Evolutionary conservation across 2,888 invertebrate genomes (phyloP).

Genomic region (Platycheirus rosarum): DNA sequence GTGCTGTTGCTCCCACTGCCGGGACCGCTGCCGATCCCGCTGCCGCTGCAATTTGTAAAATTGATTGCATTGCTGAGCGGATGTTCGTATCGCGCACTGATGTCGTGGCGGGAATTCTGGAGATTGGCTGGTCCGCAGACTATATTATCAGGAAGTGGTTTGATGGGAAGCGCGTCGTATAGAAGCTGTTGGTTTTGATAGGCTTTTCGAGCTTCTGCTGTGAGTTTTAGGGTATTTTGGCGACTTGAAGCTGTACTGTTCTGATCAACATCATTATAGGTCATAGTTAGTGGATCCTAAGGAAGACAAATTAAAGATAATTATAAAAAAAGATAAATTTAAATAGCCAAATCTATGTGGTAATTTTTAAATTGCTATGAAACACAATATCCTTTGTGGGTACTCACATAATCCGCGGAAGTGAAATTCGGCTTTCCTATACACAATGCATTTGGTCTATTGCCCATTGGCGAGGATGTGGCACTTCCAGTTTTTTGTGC

Average conservation of each 20-base stretch:
- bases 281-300: conserved; percentile 75
- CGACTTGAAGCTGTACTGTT: conserved; percentile 81
- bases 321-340: too few species aligned
- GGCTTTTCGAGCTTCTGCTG: conserved; percentile 79
- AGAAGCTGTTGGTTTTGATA: conserved; percentile 80
- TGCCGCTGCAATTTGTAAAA: conserved; percentile 75
- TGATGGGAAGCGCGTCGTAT: conserved; percentile 81
- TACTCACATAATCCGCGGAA: conserved; percentile 81
- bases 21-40: conserved; percentile 69
- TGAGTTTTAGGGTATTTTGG: conserved; percentile 81
- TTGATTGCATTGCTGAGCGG: conserved; percentile 78
- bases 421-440: conserved; percentile 77
- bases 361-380: not conserved
- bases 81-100: conserved; percentile 78
- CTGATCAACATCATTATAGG: conserved; percentile 77
- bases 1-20: conserved; percentile 76
- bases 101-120: conserved; percentile 76
- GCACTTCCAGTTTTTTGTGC: conserved; percentile 87
- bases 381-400: not conserved
- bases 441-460: conserved; percentile 81
- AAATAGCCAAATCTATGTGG: too few species aligned
- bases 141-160: conserved; percentile 69
- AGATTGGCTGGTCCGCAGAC: conserved; percentile 64
- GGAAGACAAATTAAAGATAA: conserved; percentile 8
- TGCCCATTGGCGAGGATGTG: conserved; percentile 81